A percentile compares a stretch with the other conserved stretches of the same genome.
These are phyloP conservation scores for Coelinius sp. DNA, from an alignment of 2,888 invertebrate genomes.

Conservation along the genomic window DNA sequence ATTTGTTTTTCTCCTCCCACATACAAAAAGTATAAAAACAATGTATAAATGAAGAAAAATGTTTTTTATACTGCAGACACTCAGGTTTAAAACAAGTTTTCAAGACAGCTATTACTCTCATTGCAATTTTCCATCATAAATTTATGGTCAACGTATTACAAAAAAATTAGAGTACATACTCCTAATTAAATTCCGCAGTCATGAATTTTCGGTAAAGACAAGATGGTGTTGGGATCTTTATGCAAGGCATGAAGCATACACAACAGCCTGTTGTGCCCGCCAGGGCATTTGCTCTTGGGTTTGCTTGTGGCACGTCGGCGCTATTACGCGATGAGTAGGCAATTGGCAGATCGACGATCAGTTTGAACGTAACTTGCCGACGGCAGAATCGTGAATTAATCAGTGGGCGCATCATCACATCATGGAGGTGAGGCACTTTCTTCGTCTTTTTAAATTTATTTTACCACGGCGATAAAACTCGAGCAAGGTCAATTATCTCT, in stretches of 20 bases:
- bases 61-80: no score
- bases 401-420: constrained; percentile 60
- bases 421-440: constrained; percentile 49
- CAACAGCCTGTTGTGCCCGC: constrained; percentile 21
- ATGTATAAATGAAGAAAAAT: no score
- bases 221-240: constrained; percentile 24
- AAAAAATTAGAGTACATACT: not conserved
- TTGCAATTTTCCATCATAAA: not conserved
- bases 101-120: no score
- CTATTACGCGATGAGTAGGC: constrained; percentile 67
- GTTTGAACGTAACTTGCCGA: constrained; percentile 49
- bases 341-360: constrained; percentile 64
- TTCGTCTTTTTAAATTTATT: not conserved
- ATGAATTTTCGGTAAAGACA: constrained; percentile 5
- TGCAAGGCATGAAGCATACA: constrained; percentile 26
- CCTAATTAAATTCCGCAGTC: not conserved
- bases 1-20: no score
- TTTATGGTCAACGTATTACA: not conserved
- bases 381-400: constrained; percentile 66
- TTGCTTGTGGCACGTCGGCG: constrained; percentile 58
- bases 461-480: constrained; percentile 13
- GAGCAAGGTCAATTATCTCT: no score
- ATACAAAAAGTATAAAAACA: no score
- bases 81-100: no score
- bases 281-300: constrained; percentile 7